phyloP scores from a whole-genome alignment of 1,140 invertebrate species.

The Mesaphorura yosii region DNA sequence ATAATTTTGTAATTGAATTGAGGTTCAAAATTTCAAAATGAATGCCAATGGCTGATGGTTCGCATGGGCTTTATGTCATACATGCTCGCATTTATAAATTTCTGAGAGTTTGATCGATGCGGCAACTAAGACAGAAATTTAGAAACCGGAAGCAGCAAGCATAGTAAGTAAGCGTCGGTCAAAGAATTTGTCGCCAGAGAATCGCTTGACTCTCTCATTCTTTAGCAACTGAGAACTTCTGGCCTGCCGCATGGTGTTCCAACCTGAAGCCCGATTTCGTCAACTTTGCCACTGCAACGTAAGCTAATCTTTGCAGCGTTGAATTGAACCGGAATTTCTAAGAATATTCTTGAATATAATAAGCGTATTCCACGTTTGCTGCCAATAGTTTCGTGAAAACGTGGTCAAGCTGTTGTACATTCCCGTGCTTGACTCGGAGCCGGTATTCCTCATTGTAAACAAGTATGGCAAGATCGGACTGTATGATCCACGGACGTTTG shows the following conservation, averaged over 20 bases:
- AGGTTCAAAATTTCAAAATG: no score
- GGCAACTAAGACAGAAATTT: no score
- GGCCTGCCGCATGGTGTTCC: slow-evolving; percentile 25
- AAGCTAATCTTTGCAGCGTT: not conserved
- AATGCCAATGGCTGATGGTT: no score
- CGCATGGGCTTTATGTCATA: no score
- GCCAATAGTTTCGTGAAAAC: slow-evolving; percentile 29
- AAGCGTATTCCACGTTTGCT: not conserved
- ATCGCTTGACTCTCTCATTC: no score
- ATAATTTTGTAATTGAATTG: no score
- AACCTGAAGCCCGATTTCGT: slow-evolving; percentile 22
- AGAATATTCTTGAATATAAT: not conserved
- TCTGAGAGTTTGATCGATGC: no score
- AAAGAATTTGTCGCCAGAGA: no score
- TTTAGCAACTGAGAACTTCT: no score
- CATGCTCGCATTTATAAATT: no score
- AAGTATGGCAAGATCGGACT: slow-evolving; percentile 30
- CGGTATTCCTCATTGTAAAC: slow-evolving; percentile 23
- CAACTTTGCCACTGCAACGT: slow-evolving; percentile 30
- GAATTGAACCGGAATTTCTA: not conserved
- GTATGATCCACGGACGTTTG: slow-evolving; percentile 21
- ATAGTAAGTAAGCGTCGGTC: no score
- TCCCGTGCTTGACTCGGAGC: slow-evolving; percentile 7
- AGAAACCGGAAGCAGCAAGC: no score
- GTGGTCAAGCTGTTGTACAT: slow-evolving; percentile 22